Evolutionary conservation across 2,888 invertebrate genomes (phyloP).

Genomic region (Blera fallax): DNA sequence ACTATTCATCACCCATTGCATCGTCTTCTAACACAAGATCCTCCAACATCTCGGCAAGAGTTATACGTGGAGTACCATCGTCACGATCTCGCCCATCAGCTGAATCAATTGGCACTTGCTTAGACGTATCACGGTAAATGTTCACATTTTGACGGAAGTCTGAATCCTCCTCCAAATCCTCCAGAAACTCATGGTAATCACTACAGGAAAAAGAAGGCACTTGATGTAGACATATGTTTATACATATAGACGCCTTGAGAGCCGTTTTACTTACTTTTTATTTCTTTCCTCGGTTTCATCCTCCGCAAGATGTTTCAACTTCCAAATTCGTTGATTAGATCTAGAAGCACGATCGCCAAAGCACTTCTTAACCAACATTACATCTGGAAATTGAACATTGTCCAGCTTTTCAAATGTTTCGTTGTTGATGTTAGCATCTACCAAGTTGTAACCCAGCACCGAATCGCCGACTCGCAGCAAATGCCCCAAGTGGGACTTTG

Average conservation of each 20-base stretch:
- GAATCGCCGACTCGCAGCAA: constrained; percentile 95
- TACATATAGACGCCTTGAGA: too few species aligned
- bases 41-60: constrained; percentile 96
- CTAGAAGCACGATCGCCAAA: constrained; percentile 89
- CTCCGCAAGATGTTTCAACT: constrained; percentile 92
- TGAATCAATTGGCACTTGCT: constrained; percentile 83
- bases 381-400: constrained; percentile 89
- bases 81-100: constrained; percentile 87
- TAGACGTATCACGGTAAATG: constrained; percentile 88
- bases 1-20: constrained; percentile 86
- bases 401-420: constrained; percentile 92
- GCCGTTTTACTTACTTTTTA: constrained; percentile 83
- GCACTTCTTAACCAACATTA: constrained; percentile 96
- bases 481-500: constrained; percentile 96
- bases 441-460: constrained; percentile 94
- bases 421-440: constrained; percentile 96
- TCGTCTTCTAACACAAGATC: constrained; percentile 90
- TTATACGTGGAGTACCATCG: constrained; percentile 88
- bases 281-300: constrained; percentile 86
- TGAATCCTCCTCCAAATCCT: constrained; percentile 98
- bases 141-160: constrained; percentile 94
- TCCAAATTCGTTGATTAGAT: constrained; percentile 92
- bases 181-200: constrained; percentile 97
- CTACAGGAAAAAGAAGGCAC: constrained; percentile 82
- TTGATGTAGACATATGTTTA: constrained; percentile 19